Evolutionary conservation across 2,113 vertebrate genomes (phyloP).

Genomic region (Triplophysa rosa): DNA sequence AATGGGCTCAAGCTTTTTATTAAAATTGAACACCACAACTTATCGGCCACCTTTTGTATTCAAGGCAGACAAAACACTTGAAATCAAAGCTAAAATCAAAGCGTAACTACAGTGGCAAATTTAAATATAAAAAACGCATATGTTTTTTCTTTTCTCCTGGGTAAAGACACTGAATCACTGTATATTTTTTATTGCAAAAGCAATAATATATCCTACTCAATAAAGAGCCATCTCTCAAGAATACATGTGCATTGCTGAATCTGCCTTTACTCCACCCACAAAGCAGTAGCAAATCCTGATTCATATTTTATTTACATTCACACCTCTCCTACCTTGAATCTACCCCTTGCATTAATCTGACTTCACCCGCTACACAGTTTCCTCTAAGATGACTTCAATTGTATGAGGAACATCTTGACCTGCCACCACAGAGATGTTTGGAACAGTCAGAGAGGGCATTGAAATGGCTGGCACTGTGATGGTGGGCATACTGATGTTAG

Average conservation of each 20-base stretch:
- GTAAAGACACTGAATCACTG: background rate
- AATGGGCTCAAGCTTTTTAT: constrained; percentile 17
- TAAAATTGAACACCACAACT: constrained; percentile 30
- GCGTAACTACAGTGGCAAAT: background rate
- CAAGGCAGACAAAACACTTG: constrained; percentile 14
- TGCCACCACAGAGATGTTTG: constrained; percentile 61
- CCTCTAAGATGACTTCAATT: constrained; percentile 79
- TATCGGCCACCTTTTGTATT: constrained; percentile 2
- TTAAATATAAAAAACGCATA: background rate
- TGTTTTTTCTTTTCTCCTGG: background rate
- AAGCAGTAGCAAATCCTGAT: background rate
- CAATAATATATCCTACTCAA: background rate
- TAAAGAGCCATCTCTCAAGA: background rate
- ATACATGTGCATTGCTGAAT: background rate
- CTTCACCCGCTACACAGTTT: constrained; percentile 63
- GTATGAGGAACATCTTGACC: constrained; percentile 68
- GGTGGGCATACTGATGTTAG: constrained; percentile 65
- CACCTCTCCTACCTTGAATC: constrained; percentile 4
- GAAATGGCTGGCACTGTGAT: constrained; percentile 69
- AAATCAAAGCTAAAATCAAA: constrained; percentile 1
- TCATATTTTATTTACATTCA: background rate
- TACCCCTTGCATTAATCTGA: background rate
- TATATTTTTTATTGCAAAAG: background rate
- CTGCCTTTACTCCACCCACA: background rate
- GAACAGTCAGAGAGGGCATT: constrained; percentile 57